These are phyloP conservation scores for Thalassoma bifasciatum DNA, from an alignment of 2,113 vertebrate species.

Conservation along the genomic window DNA sequence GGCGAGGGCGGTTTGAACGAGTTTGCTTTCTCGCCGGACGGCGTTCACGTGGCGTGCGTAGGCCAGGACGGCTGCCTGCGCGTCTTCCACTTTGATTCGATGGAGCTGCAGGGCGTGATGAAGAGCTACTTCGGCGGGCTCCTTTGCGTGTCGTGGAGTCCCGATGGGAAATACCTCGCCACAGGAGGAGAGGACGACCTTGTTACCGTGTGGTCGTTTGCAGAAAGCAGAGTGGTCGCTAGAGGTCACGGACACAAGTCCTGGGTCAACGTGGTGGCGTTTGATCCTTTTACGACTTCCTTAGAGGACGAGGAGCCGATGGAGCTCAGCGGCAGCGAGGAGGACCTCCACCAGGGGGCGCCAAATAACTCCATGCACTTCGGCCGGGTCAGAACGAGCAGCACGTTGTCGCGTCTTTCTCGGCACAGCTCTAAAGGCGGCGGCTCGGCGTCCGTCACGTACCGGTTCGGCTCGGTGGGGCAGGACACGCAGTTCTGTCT, in stretches of 20 bases:
- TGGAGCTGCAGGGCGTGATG: conserved; percentile 93
- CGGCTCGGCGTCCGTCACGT: conserved; percentile 81
- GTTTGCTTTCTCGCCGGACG: conserved; percentile 93
- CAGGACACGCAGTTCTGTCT: conserved; percentile 95
- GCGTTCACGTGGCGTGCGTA: conserved; percentile 91
- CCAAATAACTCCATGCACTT: conserved; percentile 75
- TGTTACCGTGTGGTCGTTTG: conserved; percentile 94
- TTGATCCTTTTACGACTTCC: conserved; percentile 89
- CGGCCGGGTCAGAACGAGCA: conserved; percentile 83
- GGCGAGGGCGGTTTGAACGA: conserved; percentile 91
- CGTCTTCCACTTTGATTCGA: conserved; percentile 92
- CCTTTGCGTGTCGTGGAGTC: conserved; percentile 95
- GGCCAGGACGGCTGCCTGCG: conserved; percentile 93
- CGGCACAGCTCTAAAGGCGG: conserved; percentile 84
- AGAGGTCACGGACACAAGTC: conserved; percentile 93
- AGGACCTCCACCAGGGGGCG: conserved; percentile 79
- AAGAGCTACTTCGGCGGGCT: conserved; percentile 94
- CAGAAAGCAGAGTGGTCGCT: conserved; percentile 90
- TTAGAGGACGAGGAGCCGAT: conserved; percentile 85
- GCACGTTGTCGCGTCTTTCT: conserved; percentile 87
- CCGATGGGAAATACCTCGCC: conserved; percentile 91
- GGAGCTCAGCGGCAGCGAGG: conserved; percentile 83
- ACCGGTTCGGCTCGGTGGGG: conserved; percentile 92
- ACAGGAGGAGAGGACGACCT: conserved; percentile 92
- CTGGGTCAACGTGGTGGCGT: conserved; percentile 94